Conservation (phyloP, 2,888 invertebrate species). For the Ramazzottius varieornatus region DNA sequence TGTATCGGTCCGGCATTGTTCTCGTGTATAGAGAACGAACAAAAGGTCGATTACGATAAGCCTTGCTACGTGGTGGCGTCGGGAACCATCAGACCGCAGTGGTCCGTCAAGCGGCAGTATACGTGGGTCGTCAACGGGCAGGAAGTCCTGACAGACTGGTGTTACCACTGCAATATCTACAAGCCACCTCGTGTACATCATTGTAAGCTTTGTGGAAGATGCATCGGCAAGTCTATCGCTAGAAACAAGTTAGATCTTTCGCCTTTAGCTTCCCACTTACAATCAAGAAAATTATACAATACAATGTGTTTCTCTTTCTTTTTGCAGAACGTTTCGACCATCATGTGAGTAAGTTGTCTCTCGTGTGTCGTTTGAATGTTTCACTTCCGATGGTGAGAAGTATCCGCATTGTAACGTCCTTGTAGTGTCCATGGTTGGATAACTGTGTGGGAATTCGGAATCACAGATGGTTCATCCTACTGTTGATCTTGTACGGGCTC, state of each 20-base stretch:
- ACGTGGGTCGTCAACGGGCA: background rate
- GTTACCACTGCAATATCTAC: background rate
- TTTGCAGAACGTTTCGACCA: background rate
- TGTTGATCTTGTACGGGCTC: background rate
- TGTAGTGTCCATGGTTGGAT: conserved; percentile 1
- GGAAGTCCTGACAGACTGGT: background rate
- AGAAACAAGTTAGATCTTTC: too few relatives aligned
- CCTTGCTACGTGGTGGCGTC: background rate
- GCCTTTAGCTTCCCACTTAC: too few relatives aligned
- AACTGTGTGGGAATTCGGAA: background rate
- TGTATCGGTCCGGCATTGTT: too few relatives aligned
- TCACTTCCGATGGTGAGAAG: too few relatives aligned
- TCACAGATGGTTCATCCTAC: background rate
- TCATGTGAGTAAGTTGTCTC: background rate
- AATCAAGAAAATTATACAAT: too few relatives aligned
- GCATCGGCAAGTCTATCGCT: background rate
- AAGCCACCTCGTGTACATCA: background rate
- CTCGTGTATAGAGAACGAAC: background rate
- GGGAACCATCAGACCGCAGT: background rate
- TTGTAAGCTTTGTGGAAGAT: background rate
- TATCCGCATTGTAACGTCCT: too few relatives aligned
- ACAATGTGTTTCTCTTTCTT: too few relatives aligned
- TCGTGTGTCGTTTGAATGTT: too few relatives aligned
- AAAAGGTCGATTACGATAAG: background rate
- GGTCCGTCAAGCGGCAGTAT: background rate